A percentile compares a stretch with the other conserved stretches of the same genome.
Evolutionary conservation across 2,888 invertebrate genomes (phyloP).

Genomic region (Seira sanloemensis): DNA sequence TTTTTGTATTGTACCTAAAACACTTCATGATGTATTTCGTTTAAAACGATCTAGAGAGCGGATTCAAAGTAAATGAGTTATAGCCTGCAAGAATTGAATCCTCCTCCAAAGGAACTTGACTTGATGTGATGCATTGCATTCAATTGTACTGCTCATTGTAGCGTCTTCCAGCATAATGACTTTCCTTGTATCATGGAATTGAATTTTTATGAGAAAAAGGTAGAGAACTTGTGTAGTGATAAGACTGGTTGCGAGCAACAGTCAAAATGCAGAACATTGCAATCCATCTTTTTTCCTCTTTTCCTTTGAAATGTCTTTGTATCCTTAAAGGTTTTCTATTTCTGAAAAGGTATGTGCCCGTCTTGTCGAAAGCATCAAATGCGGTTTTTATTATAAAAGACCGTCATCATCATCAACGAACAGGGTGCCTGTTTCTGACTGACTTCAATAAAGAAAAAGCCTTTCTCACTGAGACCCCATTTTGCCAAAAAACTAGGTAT

Average conservation of each 20-base stretch:
- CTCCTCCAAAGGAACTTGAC: slow-evolving; percentile 5
- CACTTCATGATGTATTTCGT: slow-evolving; percentile 28
- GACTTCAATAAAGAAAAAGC: slow-evolving; percentile 40
- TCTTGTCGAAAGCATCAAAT: too few relatives aligned
- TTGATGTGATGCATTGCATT: slow-evolving; percentile 17
- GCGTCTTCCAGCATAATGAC: neutral
- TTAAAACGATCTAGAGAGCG: neutral
- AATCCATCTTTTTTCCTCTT: neutral
- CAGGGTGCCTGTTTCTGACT: slow-evolving; percentile 51
- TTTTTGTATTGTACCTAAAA: slow-evolving; percentile 18
- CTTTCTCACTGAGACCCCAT: neutral
- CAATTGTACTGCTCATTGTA: neutral
- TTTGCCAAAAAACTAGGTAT: too few relatives aligned
- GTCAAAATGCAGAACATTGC: neutral
- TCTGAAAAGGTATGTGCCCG: too few relatives aligned
- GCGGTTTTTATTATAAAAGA: slow-evolving; percentile 24
- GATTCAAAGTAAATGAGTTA: slow-evolving; percentile 50
- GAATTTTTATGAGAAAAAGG: neutral
- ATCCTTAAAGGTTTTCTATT: neutral
- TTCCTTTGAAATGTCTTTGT: neutral
- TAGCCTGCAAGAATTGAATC: slow-evolving; percentile 50
- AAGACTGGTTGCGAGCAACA: neutral
- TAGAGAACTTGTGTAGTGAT: neutral
- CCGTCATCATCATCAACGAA: slow-evolving; percentile 19
- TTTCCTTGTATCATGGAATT: neutral